Conservation (phyloP, 2,797 vertebrate genomes). For the Gymnopithys bicolor region DNA sequence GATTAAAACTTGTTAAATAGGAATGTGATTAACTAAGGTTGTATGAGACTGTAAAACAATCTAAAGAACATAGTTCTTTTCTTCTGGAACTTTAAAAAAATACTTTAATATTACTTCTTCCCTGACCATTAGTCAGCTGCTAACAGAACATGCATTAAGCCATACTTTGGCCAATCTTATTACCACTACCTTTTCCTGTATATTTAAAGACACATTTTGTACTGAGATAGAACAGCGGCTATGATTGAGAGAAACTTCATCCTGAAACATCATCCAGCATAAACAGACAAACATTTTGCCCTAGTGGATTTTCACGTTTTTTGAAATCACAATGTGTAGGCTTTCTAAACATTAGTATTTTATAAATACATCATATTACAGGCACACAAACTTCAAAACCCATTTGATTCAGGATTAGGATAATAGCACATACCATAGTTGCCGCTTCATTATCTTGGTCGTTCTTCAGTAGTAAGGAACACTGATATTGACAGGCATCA, state of each 20-base stretch:
- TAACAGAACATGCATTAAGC: neutral
- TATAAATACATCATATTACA: neutral
- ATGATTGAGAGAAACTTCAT: neutral
- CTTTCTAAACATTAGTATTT: neutral
- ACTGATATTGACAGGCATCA: slow-evolving; percentile 91
- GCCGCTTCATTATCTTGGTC: slow-evolving; percentile 93
- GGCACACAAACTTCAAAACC: neutral
- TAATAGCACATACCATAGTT: slow-evolving; percentile 76
- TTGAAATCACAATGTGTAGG: neutral
- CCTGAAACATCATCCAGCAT: neutral
- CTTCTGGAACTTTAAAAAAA: neutral
- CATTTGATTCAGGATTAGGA: neutral
- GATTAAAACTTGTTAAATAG: neutral
- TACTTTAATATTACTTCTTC: neutral
- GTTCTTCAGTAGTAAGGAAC: slow-evolving; percentile 88
- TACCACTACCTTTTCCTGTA: neutral
- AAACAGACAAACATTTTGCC: neutral
- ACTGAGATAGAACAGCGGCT: neutral
- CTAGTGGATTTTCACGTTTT: neutral
- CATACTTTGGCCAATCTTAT: neutral
- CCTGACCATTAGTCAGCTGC: neutral
- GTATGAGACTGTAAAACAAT: neutral
- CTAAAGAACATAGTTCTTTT: neutral
- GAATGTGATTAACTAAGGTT: neutral
- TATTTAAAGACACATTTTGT: neutral